phyloP scores from a whole-genome alignment of 2,113 vertebrate genomes.

The Salminus brasiliensis region DNA sequence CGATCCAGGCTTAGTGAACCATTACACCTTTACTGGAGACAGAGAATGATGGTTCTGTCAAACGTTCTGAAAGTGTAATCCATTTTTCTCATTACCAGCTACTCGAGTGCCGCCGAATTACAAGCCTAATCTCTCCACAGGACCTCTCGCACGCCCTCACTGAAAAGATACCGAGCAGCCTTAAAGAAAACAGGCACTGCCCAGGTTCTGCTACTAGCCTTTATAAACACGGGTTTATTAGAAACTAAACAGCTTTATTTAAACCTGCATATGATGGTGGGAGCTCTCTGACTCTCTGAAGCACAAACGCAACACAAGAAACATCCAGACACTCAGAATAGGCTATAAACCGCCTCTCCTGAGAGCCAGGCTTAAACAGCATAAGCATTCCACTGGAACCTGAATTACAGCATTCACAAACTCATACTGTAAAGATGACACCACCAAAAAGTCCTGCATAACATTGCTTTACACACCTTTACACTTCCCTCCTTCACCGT shows the following conservation, averaged over 20 bases:
- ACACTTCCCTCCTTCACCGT: no score
- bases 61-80: constrained; percentile 20
- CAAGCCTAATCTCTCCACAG: constrained; percentile 6
- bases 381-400: background rate
- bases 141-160: constrained; percentile 4
- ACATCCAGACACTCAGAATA: background rate
- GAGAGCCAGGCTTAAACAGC: background rate
- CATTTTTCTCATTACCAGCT: constrained; percentile 34
- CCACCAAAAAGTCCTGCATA: no score
- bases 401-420: background rate
- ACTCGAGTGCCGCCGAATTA: constrained; percentile 7
- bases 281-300: no score
- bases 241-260: background rate
- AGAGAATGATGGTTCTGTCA: constrained; percentile 37
- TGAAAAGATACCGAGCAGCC: background rate
- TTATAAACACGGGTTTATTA: background rate
- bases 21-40: constrained; percentile 1
- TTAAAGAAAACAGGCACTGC: background rate
- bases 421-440: background rate
- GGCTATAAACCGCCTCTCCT: background rate
- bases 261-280: background rate
- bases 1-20: background rate
- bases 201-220: background rate
- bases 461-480: no score
- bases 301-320: no score